These are phyloP conservation scores for Drosophila equinoxialis DNA, from an alignment of 1,140 invertebrate species.

Conservation along the genomic window DNA sequence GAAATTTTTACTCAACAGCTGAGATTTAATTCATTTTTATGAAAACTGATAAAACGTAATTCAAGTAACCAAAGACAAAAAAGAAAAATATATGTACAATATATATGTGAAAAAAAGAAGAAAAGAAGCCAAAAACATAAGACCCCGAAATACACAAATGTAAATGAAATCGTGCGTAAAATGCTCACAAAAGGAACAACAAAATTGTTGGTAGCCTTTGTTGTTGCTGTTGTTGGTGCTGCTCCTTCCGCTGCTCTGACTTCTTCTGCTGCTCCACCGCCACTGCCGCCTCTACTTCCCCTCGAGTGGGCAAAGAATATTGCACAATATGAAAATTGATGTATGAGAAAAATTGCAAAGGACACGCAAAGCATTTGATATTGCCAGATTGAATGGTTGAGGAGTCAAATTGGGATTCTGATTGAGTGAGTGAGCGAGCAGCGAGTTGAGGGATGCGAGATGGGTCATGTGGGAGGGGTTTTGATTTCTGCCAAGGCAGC, in stretches of 20 bases:
- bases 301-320: slow-evolving; percentile 18
- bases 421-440: not conserved
- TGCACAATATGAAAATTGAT: slow-evolving; percentile 76
- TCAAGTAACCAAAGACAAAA: slow-evolving; percentile 34
- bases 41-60: slow-evolving; percentile 52
- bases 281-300: not conserved
- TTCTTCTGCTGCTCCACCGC: not conserved
- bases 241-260: not conserved
- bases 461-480: not conserved
- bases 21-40: slow-evolving; percentile 59
- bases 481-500: slow-evolving; percentile 64
- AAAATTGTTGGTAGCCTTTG: slow-evolving; percentile 33
- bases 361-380: slow-evolving; percentile 73
- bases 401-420: slow-evolving; percentile 47
- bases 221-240: not conserved
- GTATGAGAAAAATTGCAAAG: slow-evolving; percentile 76
- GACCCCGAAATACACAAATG: slow-evolving; percentile 47
- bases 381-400: slow-evolving; percentile 61
- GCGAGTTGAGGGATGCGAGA: not conserved
- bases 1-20: slow-evolving; percentile 26
- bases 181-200: slow-evolving; percentile 67
- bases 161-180: slow-evolving; percentile 79
- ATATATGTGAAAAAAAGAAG: not conserved
- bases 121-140: slow-evolving; percentile 23
- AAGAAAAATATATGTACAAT: not conserved